Evolutionary conservation across 2,888 invertebrate species (phyloP), one percentile per base, ranked within the genome.

Genomic region (Cheiracanthium punctorium): DNA sequence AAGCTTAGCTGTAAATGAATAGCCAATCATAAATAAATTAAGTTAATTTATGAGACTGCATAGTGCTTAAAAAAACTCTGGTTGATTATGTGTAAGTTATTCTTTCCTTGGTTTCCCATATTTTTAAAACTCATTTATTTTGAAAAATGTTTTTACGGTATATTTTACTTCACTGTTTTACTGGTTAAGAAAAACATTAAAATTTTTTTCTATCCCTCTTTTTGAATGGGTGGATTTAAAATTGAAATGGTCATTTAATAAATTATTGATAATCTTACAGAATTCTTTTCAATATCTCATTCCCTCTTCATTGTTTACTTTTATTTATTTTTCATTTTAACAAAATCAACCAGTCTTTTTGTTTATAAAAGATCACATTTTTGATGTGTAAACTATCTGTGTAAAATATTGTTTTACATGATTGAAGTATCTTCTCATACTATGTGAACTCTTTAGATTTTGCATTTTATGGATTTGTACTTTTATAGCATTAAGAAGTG

Each of bases 381-480:
- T 58, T 58, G 58, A 17, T 58, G 58, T 58, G 24, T 58, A 58
- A 24, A 48, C 17, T 7, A 48, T 58, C 8, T 58, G 7, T 24
- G 14, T 37, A 37, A 7, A 37, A 37, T 2, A 1, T 58, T 58
- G 17, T 58, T 58, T 58, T 24, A 58, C 58, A 24, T 24, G 58
- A 58, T 24, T 48, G 48, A 48, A 48, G 17, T 48, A 17, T 48
- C 17, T 2, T 48, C 48, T 48, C 7, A 17, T 10, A 17, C 8
- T 17, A 2, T 48, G 17, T 48, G 17, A 48, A 48, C 48, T 48
- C 48, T 48, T n/a, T 58, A 58, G 58, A 58, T 58, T 58, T 58
- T 58, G 58, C 58, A 58, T 58, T 58, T 58, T 58, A 58, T 24
- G 58, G 24, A 58, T 58, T 58, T 58, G 58, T 58, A 58, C 58